Evolutionary conservation across 64 coral and sea anemone genomes (phyloP), one percentile per base, ranked within the genome.

Genomic region (Dendronephthya gigantea): DNA sequence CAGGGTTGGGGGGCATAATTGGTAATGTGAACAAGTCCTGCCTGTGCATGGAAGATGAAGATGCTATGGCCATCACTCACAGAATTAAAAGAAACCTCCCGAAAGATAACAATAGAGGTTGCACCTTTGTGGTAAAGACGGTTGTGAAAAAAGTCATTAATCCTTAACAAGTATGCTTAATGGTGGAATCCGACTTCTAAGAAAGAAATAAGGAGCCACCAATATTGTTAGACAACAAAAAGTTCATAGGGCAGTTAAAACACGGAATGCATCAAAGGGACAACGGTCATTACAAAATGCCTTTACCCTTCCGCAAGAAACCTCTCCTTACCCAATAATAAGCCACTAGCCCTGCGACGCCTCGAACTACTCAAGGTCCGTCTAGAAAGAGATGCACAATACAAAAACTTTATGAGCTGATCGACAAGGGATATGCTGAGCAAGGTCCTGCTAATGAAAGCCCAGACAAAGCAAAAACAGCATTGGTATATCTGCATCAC

Each of bases 1-100:
- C 39, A 48, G 1, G 86, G 86, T 2, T 87, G 86, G 66, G 86
- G 86, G 4, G n/a, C n/a, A 87, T 87, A 1, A 49, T 87, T 27
- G 86, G 86, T 29, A 28, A 47, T 11, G 7, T 81, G n/a, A 79
- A 19, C 32, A 19, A 34, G 36, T 6, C 19, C 6, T 5, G 15
- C 32, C n/a, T n/a, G n/a, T 15, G 32, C 36, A 9, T 12, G 2
- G 36, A 34, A 16, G 29, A 2, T 0, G 72, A 79, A 36, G 72
- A 79, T 12, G 2, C 19, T 5, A 30, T 5, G 22, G 19, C 2
- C 29, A 17, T 66, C 29, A 66, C 58, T 17, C 58, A 66, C 22
- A 66, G 29, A 66, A 66, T 66, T 17, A 30, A 8, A 22, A 66
- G 6, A 11, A 4, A 45, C 11, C 4, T 45, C 41, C 41, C 41